Conservation (phyloP, 2,888 invertebrate species). For the Zootermopsis nevadensis region DNA sequence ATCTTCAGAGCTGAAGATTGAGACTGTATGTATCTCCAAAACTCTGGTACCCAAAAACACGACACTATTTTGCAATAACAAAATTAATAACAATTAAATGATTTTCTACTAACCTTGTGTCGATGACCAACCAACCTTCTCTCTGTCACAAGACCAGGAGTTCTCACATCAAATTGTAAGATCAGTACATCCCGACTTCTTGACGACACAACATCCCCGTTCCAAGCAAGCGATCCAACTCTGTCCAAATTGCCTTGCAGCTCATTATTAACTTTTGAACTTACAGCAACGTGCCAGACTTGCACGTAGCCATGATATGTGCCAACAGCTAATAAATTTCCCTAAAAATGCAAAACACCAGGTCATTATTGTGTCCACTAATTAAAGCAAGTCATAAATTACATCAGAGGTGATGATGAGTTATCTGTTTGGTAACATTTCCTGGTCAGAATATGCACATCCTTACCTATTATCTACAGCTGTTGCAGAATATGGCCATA, state of each 20-base stretch:
- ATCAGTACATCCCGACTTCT: conserved; percentile 95
- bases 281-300: conserved; percentile 97
- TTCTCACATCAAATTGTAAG: conserved; percentile 92
- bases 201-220: conserved; percentile 95
- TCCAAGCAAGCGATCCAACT: conserved; percentile 97
- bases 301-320: conserved; percentile 97
- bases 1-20: too few species aligned
- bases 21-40: too few species aligned
- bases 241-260: conserved; percentile 92
- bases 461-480: too few species aligned
- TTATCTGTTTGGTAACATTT: too few species aligned
- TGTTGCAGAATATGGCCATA: too few species aligned
- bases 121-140: conserved; percentile 92
- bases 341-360: conserved; percentile 67
- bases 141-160: conserved; percentile 81
- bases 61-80: too few species aligned
- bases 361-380: too few species aligned
- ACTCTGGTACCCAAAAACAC: too few species aligned
- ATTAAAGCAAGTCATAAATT: background rate
- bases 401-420: too few species aligned
- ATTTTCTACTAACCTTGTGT: conserved; percentile 88
- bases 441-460: too few species aligned
- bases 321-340: conserved; percentile 96
- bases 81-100: background rate
- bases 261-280: conserved; percentile 89